Percentiles rank a stretch among this genome's conserved stretches.
Conservation (phyloP, 2,888 invertebrate species). For the Trichogramma evanescens region DNA sequence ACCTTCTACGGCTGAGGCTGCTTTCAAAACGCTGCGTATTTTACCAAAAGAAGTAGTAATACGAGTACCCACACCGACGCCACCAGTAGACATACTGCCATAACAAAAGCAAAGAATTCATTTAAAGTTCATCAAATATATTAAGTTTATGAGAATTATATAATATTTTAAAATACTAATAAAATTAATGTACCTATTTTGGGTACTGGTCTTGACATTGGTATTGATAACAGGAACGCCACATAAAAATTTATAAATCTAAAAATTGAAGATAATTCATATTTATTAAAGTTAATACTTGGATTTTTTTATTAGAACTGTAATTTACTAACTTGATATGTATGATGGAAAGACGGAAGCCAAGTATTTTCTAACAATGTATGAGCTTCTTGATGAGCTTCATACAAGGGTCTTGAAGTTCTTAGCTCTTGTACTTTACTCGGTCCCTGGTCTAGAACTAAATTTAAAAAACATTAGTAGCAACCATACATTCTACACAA, state of each 20-base stretch:
- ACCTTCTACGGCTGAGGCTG: slow-evolving; percentile 35
- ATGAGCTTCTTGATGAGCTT: slow-evolving; percentile 74
- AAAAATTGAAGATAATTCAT: slow-evolving; percentile 22
- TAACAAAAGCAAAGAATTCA: not conserved
- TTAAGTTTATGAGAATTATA: not conserved
- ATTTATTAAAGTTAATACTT: slow-evolving; percentile 1
- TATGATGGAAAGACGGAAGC: slow-evolving; percentile 73
- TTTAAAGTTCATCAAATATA: not conserved
- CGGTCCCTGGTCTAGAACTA: slow-evolving; percentile 56
- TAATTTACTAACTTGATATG: slow-evolving; percentile 58
- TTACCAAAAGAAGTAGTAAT: slow-evolving; percentile 36
- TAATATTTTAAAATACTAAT: slow-evolving; percentile 24
- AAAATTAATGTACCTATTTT: slow-evolving; percentile 49
- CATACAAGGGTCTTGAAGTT: slow-evolving; percentile 69
- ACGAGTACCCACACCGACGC: slow-evolving; percentile 42
- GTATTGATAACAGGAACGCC: slow-evolving; percentile 58
- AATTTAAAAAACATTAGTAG: slow-evolving; percentile 22
- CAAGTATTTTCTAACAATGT: slow-evolving; percentile 65
- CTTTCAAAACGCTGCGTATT: slow-evolving; percentile 35
- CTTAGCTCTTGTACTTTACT: slow-evolving; percentile 64
- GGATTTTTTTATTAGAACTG: not conserved
- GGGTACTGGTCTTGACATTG: slow-evolving; percentile 50
- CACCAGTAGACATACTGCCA: slow-evolving; percentile 15
- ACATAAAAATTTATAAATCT: slow-evolving; percentile 68
- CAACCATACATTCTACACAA: not conserved